Base-by-base conservation (phyloP, 2,888 invertebrate species). In the Nomada fucata region DNA sequence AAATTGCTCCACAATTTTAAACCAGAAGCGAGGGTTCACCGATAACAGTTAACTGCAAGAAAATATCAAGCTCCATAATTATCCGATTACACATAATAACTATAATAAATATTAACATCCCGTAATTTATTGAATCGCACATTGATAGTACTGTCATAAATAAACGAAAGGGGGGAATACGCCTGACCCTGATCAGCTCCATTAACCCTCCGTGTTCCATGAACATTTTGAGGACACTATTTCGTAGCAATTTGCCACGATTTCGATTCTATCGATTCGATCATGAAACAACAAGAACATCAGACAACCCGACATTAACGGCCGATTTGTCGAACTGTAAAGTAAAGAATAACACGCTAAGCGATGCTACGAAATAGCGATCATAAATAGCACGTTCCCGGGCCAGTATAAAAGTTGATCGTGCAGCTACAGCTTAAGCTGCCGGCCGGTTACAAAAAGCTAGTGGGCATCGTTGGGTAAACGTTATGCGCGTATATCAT, bases 311-410 rank as follows among this genome's bases (percentile, higher is more conserved):
- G 59, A 69, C 80, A 57, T 85, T 87, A 82, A 80, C 69, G 47
- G 67, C 23, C 76, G 78, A 87, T 85, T 79, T 72, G 70, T 79
- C 60, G 10, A 63, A 67, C 68, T 47, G 64, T 20, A 60, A 36
- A 63, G 63, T 52, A 70, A 73, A 70, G 63, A 76, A 74, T 63
- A 67, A 47, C 65, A 73, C n/a, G 63, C 36, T 64, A 36, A 63
- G 64, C 67, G 65, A 77, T 64, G 67, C 68, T 50, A 23, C 61
- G 73, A 83, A 85, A 87, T 71, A 74, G 69, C 80, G 76, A 78
- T 89, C 89, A 80, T 89, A 88, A 88, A 88, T 84, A 85, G 81
- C 79, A 44, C 73, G 74, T 83, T 80, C 76, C 76, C 59, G 79
- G 64, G 55, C 86, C 67, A 42, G 67, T 82, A 85, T 89, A 88